Conservation (phyloP, 2,888 invertebrate genomes). For the Rhyacophila evoluta region DNA sequence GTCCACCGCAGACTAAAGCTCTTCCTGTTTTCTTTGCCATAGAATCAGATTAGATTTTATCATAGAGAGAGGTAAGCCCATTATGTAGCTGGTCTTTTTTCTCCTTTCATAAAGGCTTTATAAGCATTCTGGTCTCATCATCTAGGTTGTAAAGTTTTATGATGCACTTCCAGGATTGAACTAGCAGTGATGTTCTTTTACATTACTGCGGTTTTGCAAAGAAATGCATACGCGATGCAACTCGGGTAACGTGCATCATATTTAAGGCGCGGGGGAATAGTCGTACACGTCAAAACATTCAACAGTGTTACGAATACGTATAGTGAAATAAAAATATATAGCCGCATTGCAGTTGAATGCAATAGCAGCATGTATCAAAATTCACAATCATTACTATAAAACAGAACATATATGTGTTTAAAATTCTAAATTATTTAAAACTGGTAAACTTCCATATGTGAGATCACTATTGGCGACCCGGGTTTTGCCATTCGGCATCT, state of each 20-base stretch:
- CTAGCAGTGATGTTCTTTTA: constrained; percentile 23
- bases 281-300: not conserved
- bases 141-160: constrained; percentile 26
- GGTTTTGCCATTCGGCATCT: too few species aligned
- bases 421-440: too few species aligned
- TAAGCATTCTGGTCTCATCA: not conserved
- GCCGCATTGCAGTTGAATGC: too few species aligned
- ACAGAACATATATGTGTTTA: too few species aligned
- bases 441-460: too few species aligned
- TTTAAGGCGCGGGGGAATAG: not conserved
- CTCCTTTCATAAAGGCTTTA: not conserved
- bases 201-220: constrained; percentile 14
- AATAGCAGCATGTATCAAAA: too few species aligned
- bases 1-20: not conserved
- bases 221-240: constrained; percentile 13
- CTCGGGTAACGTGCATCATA: not conserved
- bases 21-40: not conserved
- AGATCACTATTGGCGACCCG: too few species aligned
- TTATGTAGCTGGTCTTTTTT: not conserved
- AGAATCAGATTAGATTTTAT: not conserved
- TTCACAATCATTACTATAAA: too few species aligned
- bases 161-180: constrained; percentile 38
- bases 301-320: too few species aligned
- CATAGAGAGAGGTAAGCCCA: constrained; percentile 4
- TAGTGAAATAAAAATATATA: too few species aligned